A percentile compares a stretch with the other conserved stretches of the same genome.
phyloP scores from a whole-genome alignment of 2,797 vertebrate species.

The Poecile montanus region DNA sequence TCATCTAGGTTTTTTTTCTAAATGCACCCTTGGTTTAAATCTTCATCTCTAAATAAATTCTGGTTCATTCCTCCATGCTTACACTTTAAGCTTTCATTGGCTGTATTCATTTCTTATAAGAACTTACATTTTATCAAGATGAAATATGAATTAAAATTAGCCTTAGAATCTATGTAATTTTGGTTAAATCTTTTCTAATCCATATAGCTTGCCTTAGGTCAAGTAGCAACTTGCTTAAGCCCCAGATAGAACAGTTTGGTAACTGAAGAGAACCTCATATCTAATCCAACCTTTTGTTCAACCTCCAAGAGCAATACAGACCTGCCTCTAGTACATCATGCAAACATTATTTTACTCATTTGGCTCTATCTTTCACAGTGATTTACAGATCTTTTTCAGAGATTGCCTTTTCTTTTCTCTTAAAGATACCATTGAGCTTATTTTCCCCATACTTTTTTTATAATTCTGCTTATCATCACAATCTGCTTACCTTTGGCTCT shows the following conservation, averaged over 20 bases:
- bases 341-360: background rate
- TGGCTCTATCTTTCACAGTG: background rate
- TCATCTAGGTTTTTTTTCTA: background rate
- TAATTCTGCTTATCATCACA: background rate
- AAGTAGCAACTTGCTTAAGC: background rate
- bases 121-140: background rate
- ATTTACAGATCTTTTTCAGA: background rate
- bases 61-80: background rate
- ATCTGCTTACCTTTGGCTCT: background rate
- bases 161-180: background rate
- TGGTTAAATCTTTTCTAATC: background rate
- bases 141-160: background rate
- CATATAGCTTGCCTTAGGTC: background rate
- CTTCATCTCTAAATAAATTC: background rate
- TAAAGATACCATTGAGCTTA: background rate
- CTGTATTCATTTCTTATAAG: background rate
- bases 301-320: background rate
- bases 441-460: background rate
- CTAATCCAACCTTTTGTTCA: background rate
- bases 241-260: background rate
- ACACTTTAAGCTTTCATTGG: background rate
- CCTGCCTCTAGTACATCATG: background rate
- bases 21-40: background rate
- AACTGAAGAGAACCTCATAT: background rate
- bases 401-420: background rate